A percentile compares a stretch with the other conserved stretches of the same genome.
Evolutionary conservation across 1,140 invertebrate species (phyloP).

Genomic region (Sitobion miscanthi): DNA sequence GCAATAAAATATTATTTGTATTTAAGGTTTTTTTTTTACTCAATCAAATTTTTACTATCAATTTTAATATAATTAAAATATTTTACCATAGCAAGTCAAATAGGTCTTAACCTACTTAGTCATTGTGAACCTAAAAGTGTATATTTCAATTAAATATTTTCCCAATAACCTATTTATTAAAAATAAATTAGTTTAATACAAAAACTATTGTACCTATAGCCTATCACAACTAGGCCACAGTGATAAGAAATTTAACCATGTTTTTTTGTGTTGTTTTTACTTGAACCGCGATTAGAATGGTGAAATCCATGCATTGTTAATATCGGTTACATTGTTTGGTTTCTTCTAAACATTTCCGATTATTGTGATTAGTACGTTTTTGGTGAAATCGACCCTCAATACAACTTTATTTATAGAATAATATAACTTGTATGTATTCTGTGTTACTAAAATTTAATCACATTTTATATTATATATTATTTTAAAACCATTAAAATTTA

Average conservation of each 20-base stretch:
- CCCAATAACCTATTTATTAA: not conserved
- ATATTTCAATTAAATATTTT: slow-evolving; percentile 17
- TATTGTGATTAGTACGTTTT: not conserved
- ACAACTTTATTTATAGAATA: slow-evolving; percentile 36
- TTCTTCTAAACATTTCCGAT: not conserved
- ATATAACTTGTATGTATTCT: slow-evolving; percentile 33
- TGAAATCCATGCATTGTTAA: not conserved
- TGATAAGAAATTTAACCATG: not conserved
- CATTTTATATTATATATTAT: slow-evolving; percentile 36
- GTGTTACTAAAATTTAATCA: slow-evolving; percentile 47
- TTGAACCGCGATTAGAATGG: not conserved
- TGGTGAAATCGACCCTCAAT: not conserved
- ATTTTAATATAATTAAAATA: not conserved
- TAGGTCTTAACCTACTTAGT: not conserved
- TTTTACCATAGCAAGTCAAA: not conserved
- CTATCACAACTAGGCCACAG: not conserved
- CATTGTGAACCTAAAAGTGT: not conserved
- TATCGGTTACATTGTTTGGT: not conserved
- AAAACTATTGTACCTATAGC: slow-evolving; percentile 9
- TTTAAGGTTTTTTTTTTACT: slow-evolving; percentile 13
- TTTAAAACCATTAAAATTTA: slow-evolving; percentile 30
- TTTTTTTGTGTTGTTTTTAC: not conserved
- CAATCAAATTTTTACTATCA: not conserved
- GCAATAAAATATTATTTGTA: slow-evolving; percentile 4
- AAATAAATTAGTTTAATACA: slow-evolving; percentile 19